Conservation (phyloP, 2,797 vertebrate species). For the Syndactyla subalaris region DNA sequence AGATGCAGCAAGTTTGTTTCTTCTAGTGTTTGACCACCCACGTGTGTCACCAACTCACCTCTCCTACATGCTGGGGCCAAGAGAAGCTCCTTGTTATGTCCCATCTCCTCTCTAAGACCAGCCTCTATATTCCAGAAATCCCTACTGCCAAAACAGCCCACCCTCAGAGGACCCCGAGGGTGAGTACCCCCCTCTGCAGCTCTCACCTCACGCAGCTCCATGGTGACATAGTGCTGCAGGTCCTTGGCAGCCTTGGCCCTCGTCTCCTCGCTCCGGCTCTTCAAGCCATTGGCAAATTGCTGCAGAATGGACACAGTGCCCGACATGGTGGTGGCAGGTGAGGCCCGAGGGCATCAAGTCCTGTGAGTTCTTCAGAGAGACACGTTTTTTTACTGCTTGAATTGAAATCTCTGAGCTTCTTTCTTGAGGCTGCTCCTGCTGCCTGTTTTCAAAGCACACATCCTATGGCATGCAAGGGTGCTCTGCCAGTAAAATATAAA, state of each 20-base stretch:
- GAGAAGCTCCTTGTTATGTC: neutral
- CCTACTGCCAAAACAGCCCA: neutral
- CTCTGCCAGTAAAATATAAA: neutral
- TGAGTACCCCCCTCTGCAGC: neutral
- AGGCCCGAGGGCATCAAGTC: conserved; percentile 62
- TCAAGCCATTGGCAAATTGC: conserved; percentile 93
- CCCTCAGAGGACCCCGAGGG: fast-evolving
- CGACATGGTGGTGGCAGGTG: conserved; percentile 79
- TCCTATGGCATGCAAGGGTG: neutral
- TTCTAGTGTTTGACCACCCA: neutral
- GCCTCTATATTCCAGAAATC: neutral
- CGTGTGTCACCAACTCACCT: neutral
- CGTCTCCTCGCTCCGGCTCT: conserved; percentile 94
- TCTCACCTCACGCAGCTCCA: conserved; percentile 94
- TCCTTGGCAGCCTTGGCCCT: conserved; percentile 96
- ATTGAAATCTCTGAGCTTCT: neutral
- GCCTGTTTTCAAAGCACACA: neutral
- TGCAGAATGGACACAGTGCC: conserved; percentile 94
- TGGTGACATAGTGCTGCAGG: conserved; percentile 97
- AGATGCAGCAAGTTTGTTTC: neutral
- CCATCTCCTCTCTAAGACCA: neutral
- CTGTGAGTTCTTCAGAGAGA: conserved; percentile 29
- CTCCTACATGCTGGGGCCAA: neutral
- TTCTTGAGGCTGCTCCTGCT: neutral
- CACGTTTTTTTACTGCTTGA: neutral